Conservation (phyloP, 2,888 invertebrate species). For the Ochropleura leucogaster region DNA sequence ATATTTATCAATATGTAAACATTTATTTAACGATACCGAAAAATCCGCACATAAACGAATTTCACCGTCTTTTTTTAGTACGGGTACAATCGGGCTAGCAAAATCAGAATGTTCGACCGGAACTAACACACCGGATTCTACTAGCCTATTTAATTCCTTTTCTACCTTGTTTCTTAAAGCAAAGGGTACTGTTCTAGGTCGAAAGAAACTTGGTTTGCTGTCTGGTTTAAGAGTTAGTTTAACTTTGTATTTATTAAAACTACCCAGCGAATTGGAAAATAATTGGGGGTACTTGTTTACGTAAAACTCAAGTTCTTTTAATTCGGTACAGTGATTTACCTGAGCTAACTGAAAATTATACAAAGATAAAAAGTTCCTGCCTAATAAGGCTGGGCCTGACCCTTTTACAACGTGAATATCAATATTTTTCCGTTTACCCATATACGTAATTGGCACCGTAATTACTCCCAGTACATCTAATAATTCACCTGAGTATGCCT, state of each 20-base stretch:
- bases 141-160: not conserved
- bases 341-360: conserved; percentile 4
- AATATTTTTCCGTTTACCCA: not conserved
- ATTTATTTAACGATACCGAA: conserved; percentile 2
- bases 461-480: not conserved
- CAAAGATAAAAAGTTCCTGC: conserved; percentile 9
- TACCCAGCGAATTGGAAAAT: not conserved
- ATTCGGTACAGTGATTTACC: conserved; percentile 2
- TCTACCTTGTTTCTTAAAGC: not conserved
- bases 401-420: conserved; percentile 3
- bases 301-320: not conserved
- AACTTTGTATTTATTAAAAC: conserved; percentile 5
- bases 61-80: conserved; percentile 6
- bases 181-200: not conserved
- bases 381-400: conserved; percentile 2
- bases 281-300: not conserved
- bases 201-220: conserved; percentile 1
- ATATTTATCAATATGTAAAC: conserved; percentile 8
- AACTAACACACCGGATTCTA: not conserved
- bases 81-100: not conserved
- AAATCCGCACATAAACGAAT: conserved; percentile 5
- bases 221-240: conserved; percentile 1
- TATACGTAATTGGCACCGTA: not conserved
- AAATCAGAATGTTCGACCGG: conserved; percentile 2
- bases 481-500: no score